These are phyloP conservation scores for Callopanchax toddi DNA, from an alignment of 2,113 vertebrate species.

Conservation along the genomic window DNA sequence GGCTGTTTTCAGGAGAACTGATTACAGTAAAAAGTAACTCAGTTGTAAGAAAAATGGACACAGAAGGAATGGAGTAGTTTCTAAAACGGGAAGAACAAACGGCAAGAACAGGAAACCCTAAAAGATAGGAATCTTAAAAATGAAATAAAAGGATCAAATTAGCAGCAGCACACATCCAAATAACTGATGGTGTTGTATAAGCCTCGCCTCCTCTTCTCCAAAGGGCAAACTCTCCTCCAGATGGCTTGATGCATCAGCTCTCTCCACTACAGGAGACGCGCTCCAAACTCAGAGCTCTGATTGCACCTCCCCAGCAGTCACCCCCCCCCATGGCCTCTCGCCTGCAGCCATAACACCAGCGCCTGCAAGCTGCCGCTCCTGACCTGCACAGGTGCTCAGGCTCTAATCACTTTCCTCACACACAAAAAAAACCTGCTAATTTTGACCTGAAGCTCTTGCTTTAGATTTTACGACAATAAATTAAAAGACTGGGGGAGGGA, in stretches of 20 bases:
- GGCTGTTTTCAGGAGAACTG: no score
- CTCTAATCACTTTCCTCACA: slow-evolving; percentile 7
- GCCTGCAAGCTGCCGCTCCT: slow-evolving; percentile 25
- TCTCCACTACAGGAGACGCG: slow-evolving; percentile 14
- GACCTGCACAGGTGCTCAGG: slow-evolving; percentile 43
- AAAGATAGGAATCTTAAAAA: no score
- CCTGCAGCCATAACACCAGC: slow-evolving; percentile 28
- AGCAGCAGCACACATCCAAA: no score
- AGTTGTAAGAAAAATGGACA: no score
- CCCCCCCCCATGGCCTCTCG: slow-evolving; percentile 23
- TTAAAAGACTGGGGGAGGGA: slow-evolving; percentile 43
- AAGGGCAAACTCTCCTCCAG: slow-evolving; percentile 23
- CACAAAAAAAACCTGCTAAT: slow-evolving; percentile 12
- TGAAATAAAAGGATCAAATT: no score
- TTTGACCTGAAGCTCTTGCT: slow-evolving; percentile 40
- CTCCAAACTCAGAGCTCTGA: slow-evolving; percentile 20
- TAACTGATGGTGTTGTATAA: background rate
- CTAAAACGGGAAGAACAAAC: no score
- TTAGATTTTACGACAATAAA: slow-evolving; percentile 46
- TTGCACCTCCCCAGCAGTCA: slow-evolving; percentile 34
- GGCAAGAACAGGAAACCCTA: no score
- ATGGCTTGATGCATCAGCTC: slow-evolving; percentile 1
- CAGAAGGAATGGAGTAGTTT: no score
- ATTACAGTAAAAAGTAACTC: no score
- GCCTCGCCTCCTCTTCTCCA: slow-evolving; percentile 13